A percentile compares a stretch with the other conserved stretches of the same genome.
Evolutionary conservation across 2,888 invertebrate species (phyloP).

Genomic region (Limenitis arthemis): DNA sequence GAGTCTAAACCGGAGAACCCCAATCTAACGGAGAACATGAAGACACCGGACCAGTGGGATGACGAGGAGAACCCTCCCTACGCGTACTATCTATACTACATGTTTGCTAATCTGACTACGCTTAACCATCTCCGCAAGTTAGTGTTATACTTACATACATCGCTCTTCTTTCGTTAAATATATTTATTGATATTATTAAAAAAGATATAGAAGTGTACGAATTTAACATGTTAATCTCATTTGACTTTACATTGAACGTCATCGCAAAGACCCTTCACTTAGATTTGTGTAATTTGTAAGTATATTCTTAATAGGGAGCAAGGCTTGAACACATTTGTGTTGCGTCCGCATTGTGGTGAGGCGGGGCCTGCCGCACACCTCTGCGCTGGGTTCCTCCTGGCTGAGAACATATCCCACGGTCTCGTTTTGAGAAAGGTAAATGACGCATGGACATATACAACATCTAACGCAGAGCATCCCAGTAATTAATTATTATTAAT

Average conservation of each 20-base stretch:
- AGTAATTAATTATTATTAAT: too few relatives aligned
- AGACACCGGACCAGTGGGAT: constrained; percentile 88
- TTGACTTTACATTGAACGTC: too few relatives aligned
- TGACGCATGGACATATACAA: not conserved
- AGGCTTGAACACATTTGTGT: constrained; percentile 93
- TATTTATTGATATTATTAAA: too few relatives aligned
- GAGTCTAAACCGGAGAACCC: constrained; percentile 99
- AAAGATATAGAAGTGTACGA: too few relatives aligned
- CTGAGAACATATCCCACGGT: constrained; percentile 99
- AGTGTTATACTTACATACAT: constrained; percentile 35
- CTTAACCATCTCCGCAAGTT: constrained; percentile 94
- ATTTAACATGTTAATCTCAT: too few relatives aligned
- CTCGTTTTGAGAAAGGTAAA: constrained; percentile 91
- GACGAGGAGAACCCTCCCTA: constrained; percentile 97
- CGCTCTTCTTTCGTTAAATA: not conserved
- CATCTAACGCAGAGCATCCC: too few relatives aligned
- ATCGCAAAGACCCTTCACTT: constrained; percentile 6
- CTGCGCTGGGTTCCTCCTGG: constrained; percentile 94
- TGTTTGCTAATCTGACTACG: constrained; percentile 96
- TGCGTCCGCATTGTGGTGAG: constrained; percentile 98
- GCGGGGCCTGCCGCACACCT: constrained; percentile 98
- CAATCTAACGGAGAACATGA: constrained; percentile 85
- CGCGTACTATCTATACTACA: constrained; percentile 98
- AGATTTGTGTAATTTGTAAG: not conserved
- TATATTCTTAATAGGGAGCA: constrained; percentile 75